Conservation (phyloP, 1,140 invertebrate genomes). For the Trinorchestia longiramus region DNA sequence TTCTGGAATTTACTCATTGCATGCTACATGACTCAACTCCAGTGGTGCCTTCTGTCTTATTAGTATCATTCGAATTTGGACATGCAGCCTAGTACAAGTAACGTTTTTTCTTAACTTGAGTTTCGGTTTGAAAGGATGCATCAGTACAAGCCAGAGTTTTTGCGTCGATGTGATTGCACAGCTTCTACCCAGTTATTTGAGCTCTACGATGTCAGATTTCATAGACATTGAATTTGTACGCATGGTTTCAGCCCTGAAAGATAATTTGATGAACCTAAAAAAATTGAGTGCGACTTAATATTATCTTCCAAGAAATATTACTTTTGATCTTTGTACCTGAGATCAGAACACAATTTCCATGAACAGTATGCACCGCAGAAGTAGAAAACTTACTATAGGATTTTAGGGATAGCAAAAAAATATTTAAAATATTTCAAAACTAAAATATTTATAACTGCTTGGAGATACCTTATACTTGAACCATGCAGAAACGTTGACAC, state of each 20-base stretch:
- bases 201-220: background rate
- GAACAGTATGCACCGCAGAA: background rate
- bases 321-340: background rate
- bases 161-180: background rate
- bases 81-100: background rate
- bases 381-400: background rate
- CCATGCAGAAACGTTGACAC: background rate
- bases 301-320: background rate
- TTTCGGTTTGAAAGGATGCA: background rate
- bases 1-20: background rate
- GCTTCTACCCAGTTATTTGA: background rate
- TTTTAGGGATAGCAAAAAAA: background rate
- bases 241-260: background rate
- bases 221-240: background rate
- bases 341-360: background rate
- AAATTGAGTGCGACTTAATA: background rate
- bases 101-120: background rate
- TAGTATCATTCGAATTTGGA: background rate
- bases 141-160: background rate
- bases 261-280: background rate
- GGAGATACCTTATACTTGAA: background rate
- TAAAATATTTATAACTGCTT: background rate
- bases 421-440: background rate
- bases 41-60: background rate
- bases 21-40: background rate